phyloP scores from a whole-genome alignment of 2,113 vertebrate species.

The Chaetops frenatus region DNA sequence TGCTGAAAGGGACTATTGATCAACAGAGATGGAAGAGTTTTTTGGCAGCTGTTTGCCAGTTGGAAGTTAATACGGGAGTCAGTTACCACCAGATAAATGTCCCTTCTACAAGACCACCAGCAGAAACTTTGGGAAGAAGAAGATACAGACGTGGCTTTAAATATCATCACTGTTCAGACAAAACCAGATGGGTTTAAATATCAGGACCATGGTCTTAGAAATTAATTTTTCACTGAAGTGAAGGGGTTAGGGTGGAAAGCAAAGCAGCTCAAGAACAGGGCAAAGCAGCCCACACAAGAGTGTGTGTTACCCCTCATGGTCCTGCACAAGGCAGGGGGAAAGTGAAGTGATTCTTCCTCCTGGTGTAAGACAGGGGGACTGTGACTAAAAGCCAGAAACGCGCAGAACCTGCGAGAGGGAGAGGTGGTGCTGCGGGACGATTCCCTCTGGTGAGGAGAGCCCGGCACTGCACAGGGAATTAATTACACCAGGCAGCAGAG shows the following conservation, averaged over 20 bases:
- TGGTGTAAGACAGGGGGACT: background rate
- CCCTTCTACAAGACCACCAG: background rate
- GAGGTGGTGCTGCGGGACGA: background rate
- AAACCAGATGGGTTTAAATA: background rate
- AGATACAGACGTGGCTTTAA: background rate
- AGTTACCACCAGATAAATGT: background rate
- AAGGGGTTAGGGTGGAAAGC: background rate
- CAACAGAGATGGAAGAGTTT: background rate
- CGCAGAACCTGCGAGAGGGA: rapidly evolving
- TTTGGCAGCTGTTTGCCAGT: constrained; percentile 10
- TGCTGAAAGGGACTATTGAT: constrained; percentile 5
- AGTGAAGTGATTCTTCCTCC: background rate
- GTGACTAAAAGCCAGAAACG: background rate
- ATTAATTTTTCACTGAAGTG: background rate
- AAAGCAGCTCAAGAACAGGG: background rate
- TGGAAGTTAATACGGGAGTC: background rate
- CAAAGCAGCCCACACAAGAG: background rate
- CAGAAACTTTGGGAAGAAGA: background rate
- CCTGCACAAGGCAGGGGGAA: background rate
- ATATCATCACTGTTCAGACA: background rate
- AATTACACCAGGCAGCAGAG: rapidly evolving
- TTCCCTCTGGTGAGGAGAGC: background rate
- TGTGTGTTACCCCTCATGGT: background rate
- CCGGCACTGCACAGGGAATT: background rate
- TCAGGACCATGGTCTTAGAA: background rate